Evolutionary conservation across 2,113 vertebrate genomes (phyloP), one percentile per base, ranked within the genome.

Genomic region (Trematomus loennbergii): DNA sequence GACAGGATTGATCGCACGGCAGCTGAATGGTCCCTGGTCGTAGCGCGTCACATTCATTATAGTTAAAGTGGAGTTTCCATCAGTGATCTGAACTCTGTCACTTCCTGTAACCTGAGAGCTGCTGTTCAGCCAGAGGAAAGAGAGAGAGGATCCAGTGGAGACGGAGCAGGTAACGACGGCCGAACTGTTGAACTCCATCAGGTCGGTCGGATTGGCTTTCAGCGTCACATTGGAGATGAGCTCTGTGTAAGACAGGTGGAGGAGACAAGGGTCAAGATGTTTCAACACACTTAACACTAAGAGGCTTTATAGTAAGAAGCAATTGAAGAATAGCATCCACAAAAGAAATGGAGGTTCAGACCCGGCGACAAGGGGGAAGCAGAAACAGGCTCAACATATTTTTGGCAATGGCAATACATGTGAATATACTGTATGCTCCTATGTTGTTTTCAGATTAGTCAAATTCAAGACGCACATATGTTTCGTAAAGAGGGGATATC

Each of bases 181-280:
- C 11, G 87, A 61, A 10, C 66, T 53, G 57, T 46, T 78, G 48
- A 84, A 80, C 81, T 95, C 94, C 68, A 86, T 70, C 64, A 91
- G 71, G 45, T 80, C 16, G 11, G 81, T 85, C 20, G 36, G 65
- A 49, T 70, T 90, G 25, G 57, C 60, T 2, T 6, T 71, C 6
- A 91, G 3, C 0, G 80, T 85, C 50, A 92, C 90, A n/a, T 93
- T 89, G 18, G 87, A 90, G 80, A 95, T 45, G 13, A 84, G 73
- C 55, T 88, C 95, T 95, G 84, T 78, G 64, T 22, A 68, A 58
- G 18, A 55, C 36, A 40, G 36, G 36, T 40, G 36, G 36, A 40
- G 36, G 36, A 40, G 36, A 40, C 18, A 20, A 72, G 16, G 20
- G 43, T 46, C 7, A 50, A 25, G n/a, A 33, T 16, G 13, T 29